Conservation (phyloP, 2,797 vertebrate species). For the Mormyrops boulengeri region DNA sequence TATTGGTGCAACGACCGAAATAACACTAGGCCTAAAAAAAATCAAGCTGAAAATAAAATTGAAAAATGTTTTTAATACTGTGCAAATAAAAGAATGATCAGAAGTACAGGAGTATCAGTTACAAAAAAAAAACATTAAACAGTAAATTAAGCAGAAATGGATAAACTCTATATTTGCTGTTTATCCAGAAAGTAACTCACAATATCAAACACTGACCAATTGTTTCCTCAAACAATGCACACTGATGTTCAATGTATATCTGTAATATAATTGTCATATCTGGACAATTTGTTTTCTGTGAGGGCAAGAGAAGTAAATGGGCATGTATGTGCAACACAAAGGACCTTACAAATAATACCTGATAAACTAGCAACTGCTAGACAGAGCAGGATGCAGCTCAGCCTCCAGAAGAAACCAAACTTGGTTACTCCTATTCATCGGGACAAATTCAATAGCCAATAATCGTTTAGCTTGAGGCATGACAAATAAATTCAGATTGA, state of each 20-base stretch:
- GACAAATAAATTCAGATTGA: background rate
- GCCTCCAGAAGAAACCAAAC: background rate
- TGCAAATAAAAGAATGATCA: background rate
- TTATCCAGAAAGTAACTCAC: background rate
- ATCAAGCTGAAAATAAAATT: background rate
- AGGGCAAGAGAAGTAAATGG: background rate
- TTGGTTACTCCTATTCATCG: background rate
- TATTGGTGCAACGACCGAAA: background rate
- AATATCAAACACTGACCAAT: background rate
- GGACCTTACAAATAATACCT: background rate
- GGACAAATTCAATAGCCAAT: background rate
- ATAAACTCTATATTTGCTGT: background rate
- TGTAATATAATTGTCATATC: background rate
- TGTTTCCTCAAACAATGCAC: background rate
- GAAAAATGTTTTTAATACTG: background rate
- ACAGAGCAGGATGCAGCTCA: background rate
- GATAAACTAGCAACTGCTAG: background rate
- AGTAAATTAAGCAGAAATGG: background rate
- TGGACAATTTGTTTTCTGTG: background rate
- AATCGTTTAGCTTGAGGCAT: background rate
- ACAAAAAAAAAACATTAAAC: background rate
- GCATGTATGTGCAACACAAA: background rate
- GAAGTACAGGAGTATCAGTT: background rate
- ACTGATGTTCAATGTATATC: background rate
- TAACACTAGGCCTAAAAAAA: background rate